Base-by-base conservation (phyloP, 2,113 vertebrate species). In the Microcebus murinus region DNA sequence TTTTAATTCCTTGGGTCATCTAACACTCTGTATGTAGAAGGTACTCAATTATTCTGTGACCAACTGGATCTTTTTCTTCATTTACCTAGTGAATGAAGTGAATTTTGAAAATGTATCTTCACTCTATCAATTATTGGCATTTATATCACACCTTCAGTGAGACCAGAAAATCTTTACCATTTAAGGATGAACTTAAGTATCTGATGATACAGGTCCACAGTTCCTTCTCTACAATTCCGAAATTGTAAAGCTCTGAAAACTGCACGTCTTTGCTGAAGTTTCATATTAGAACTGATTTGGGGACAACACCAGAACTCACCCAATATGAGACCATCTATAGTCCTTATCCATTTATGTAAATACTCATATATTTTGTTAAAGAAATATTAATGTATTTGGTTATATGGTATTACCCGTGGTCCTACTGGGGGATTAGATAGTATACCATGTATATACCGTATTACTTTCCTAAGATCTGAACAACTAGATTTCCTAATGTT, bases 401-500 rank as follows among this genome's bases (percentile, higher is more conserved):
- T 86, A 93, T 83, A 57, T 67, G 34, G 7, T 52, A 65, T 55
- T 92, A 3, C 36, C 14, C 29, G 17, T 92, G 29, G 12, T 88
- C 27, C 55, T 23, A 89, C 27, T 94, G 25, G 3, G n/a, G 36
- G 3, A 8, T 88, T 87, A 94, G 65, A 21, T 88, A 67, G 39
- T 91, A 63, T 92, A 39, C 42, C 61, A 42, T 79, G 3, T 83
- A 79, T 84, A 34, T 91, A 45, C 74, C 83, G 1, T 91, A 27
- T 42, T 79, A 45, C 59, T 97, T 93, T 90, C 25, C 65, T 91
- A 92, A 94, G 25, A 87, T 80, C 36, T 85, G 61, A 92, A 45
- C 59, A 96, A 21, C 29, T 97, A 67, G 61, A 91, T 92, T 95
- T 97, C 36, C 55, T 94, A 17, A 70, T 88, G 25, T 96, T 94